phyloP scores from a whole-genome alignment of 2,113 vertebrate genomes.

The Serinus canaria region DNA sequence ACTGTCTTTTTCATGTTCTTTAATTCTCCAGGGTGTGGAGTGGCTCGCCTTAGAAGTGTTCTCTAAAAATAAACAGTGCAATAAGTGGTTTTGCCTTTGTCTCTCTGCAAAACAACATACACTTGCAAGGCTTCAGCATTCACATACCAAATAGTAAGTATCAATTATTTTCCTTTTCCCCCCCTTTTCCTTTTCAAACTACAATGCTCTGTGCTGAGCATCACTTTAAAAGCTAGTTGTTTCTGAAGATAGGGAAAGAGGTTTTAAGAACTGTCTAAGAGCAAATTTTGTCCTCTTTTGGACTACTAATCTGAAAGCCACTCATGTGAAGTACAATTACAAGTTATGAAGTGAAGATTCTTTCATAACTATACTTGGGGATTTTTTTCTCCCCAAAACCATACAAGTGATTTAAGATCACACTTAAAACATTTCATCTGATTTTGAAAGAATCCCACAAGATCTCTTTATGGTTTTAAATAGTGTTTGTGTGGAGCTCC shows the following conservation, averaged over 20 bases:
- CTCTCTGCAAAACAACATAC: neutral
- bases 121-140: constrained; percentile 24
- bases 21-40: constrained; percentile 95
- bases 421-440: neutral
- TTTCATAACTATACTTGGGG: neutral
- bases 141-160: neutral
- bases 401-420: neutral
- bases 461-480: neutral
- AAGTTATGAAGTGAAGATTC: neutral
- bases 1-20: constrained; percentile 95
- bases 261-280: neutral
- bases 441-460: constrained; percentile 17
- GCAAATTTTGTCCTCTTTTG: neutral
- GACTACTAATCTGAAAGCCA: constrained; percentile 3
- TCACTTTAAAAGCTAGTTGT: neutral
- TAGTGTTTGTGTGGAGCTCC: neutral
- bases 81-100: constrained; percentile 46
- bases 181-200: neutral
- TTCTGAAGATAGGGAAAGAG: neutral
- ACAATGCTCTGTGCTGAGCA: neutral
- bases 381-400: neutral
- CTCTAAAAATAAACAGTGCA: constrained; percentile 75
- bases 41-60: constrained; percentile 90
- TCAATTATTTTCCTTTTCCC: fast-evolving
- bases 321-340: neutral